These are phyloP conservation scores for Metalampra italica DNA, from an alignment of 2,888 invertebrate genomes.

Conservation along the genomic window DNA sequence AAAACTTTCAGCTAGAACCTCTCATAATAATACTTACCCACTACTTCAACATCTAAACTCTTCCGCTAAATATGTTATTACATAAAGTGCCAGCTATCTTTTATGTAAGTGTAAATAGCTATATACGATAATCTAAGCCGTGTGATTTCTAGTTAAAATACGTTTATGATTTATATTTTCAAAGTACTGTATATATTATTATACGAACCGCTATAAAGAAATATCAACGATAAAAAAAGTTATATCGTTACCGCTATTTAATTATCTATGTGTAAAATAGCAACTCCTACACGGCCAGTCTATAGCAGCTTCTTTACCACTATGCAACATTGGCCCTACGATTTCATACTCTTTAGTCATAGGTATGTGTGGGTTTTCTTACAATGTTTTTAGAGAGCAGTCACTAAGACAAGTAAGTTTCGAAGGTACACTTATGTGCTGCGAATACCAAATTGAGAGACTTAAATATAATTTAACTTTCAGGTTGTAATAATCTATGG, in stretches of 20 bases:
- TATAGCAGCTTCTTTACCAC: too few species aligned
- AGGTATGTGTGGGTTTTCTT: too few species aligned
- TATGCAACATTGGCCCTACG: too few species aligned
- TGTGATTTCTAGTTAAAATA: constrained; percentile 39
- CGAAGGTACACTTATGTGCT: too few species aligned
- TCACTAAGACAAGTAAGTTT: too few species aligned
- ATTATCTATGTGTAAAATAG: too few species aligned
- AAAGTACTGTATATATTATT: constrained; percentile 4
- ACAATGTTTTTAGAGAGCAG: too few species aligned
- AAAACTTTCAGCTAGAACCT: constrained; percentile 6
- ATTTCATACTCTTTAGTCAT: too few species aligned
- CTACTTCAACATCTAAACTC: constrained; percentile 46
- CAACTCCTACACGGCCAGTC: too few species aligned
- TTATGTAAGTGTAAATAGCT: constrained; percentile 54
- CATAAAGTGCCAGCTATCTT: constrained; percentile 65
- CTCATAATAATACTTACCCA: constrained; percentile 19
- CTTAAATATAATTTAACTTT: too few species aligned
- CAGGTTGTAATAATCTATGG: background rate
- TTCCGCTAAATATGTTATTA: constrained; percentile 48
- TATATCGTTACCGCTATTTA: background rate
- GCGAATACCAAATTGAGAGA: too few species aligned
- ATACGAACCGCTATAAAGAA: constrained; percentile 11
- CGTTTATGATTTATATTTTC: constrained; percentile 11
- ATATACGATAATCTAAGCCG: constrained; percentile 49
- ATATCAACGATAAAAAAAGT: constrained; percentile 2